Evolutionary conservation across 1,140 invertebrate species (phyloP), one percentile per base, ranked within the genome.

Genomic region (Magallana ariakensis): DNA sequence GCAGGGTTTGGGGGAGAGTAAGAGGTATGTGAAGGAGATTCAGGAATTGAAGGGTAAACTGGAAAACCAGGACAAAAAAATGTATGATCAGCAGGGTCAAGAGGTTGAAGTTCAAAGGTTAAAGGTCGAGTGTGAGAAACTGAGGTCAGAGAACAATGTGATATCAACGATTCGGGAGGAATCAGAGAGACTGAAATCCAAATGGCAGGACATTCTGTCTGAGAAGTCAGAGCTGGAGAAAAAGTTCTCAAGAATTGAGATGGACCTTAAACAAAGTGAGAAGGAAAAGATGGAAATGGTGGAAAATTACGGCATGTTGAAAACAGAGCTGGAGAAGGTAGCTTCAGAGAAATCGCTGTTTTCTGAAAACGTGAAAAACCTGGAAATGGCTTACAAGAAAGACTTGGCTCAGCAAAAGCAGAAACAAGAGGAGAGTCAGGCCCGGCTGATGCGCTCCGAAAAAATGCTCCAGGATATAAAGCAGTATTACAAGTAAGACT

Each of bases 401-500:
- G 89, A 90, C 80, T 56, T 90, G 16, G 83, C 80, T 46, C 70
- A 85, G 13, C 87, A 87, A 53, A 90, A 90, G 86, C 87, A 90
- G 53, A 88, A 88, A 22, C 85, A 88, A 7, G 87, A 90, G 16
- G 87, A 89, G 4, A 58, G 88, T 7, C 85, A 89, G n/a, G 58
- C 57, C 16, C 87, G 84, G 53, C 54, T 88, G 9, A 19, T 70
- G 57, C 87, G 86, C 57, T 70, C 87, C 11, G 88, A 90, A 62
- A 89, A 89, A 57, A 58, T 85, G 1, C 82, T 89, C 16, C 80
- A 85, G 7, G 89, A 88, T 1, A 66, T 70, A 6, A 90, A 90
- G 85, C 60, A 88, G 13, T 85, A 87, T 53, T 88, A 87, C 53
- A 85, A 70, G 70, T 85, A 85, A 10, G 57, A 62, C 60, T 16